Conservation (phyloP, 2,797 vertebrate genomes). For the Poeciliopsis presidionis region DNA sequence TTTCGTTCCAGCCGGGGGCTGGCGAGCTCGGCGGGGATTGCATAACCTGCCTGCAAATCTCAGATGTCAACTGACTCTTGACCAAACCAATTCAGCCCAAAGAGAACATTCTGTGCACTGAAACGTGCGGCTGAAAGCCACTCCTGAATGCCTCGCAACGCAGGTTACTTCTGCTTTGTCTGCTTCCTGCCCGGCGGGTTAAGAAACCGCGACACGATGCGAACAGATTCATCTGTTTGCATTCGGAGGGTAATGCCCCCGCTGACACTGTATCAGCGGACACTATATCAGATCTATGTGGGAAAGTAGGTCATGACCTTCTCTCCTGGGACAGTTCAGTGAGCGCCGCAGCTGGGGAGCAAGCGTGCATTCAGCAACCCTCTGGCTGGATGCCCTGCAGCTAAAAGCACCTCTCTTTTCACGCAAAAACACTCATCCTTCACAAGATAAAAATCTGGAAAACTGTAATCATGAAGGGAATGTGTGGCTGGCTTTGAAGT, state of each 20-base stretch:
- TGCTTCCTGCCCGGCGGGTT: background rate
- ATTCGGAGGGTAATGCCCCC: constrained; percentile 10
- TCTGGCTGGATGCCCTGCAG: background rate
- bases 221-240: constrained; percentile 39
- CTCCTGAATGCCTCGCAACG: background rate
- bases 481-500: background rate
- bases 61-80: constrained; percentile 15
- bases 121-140: background rate
- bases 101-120: constrained; percentile 7
- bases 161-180: background rate
- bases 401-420: constrained; percentile 4
- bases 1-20: constrained; percentile 18
- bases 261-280: background rate
- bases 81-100: constrained; percentile 5
- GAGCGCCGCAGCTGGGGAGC: constrained; percentile 32
- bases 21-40: constrained; percentile 38
- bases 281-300: background rate
- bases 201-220: constrained; percentile 11
- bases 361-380: constrained; percentile 8
- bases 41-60: constrained; percentile 19
- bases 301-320: constrained; percentile 47
- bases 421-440: constrained; percentile 9
- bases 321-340: constrained; percentile 21
- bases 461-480: background rate
- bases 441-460: background rate